These are phyloP conservation scores for Lepidostoma basale DNA, from an alignment of 1,140 invertebrate genomes.

Conservation along the genomic window DNA sequence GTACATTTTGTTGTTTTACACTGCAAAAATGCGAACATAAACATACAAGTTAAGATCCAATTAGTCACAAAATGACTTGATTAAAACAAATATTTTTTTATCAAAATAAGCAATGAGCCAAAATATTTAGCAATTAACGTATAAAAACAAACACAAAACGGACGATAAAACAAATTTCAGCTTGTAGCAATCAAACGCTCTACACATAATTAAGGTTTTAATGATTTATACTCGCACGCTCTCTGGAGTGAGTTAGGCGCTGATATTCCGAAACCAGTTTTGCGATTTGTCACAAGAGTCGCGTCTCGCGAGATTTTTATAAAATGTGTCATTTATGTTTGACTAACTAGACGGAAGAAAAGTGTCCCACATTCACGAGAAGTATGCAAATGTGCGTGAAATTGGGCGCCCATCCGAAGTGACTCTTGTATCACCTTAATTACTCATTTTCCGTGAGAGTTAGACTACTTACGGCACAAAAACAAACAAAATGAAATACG, in stretches of 20 bases:
- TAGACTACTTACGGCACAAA: neutral
- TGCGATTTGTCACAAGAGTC: neutral
- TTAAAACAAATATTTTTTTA: neutral
- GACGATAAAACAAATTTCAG: neutral
- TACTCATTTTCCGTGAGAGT: too few relatives aligned
- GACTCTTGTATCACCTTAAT: neutral
- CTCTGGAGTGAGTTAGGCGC: too few relatives aligned
- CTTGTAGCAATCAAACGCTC: too few relatives aligned
- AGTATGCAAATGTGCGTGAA: conserved; percentile 13
- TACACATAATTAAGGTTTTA: too few relatives aligned
- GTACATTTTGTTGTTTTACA: too few relatives aligned
- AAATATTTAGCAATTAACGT: neutral
- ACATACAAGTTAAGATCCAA: too few relatives aligned
- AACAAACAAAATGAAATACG: neutral
- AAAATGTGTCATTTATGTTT: conserved; percentile 19
- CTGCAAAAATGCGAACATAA: too few relatives aligned
- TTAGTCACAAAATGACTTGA: neutral
- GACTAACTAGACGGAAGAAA: conserved; percentile 12
- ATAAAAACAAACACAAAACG: neutral
- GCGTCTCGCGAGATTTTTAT: neutral
- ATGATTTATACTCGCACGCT: too few relatives aligned
- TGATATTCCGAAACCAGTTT: conserved; percentile 3
- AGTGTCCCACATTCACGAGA: conserved; percentile 17
- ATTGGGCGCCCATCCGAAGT: neutral
- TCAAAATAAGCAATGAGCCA: neutral